These are phyloP conservation scores for Eupithecia tripunctaria DNA, from an alignment of 2,888 invertebrate species.

Conservation along the genomic window DNA sequence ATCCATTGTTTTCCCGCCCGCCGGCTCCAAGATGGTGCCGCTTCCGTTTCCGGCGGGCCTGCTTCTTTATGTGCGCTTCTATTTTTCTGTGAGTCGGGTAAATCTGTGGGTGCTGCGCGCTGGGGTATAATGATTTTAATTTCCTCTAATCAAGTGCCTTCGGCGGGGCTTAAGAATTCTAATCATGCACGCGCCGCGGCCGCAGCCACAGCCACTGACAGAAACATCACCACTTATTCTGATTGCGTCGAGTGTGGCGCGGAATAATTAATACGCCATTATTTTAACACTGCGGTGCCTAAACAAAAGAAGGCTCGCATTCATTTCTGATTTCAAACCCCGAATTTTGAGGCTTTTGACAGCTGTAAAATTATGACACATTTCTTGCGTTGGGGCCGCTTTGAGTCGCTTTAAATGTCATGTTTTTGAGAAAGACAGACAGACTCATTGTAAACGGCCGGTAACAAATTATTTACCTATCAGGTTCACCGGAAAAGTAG, in stretches of 20 bases:
- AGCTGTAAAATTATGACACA: conserved; percentile 29
- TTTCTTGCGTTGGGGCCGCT: background rate
- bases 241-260: conserved; percentile 84
- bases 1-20: conserved; percentile 89
- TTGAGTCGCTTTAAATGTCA: conserved; percentile 3
- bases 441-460: background rate
- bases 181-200: conserved; percentile 74
- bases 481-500: background rate
- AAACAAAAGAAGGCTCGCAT: conserved; percentile 74
- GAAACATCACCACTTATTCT: conserved; percentile 84
- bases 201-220: conserved; percentile 75
- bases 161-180: conserved; percentile 84
- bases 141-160: conserved; percentile 85
- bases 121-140: conserved; percentile 84
- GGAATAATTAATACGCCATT: conserved; percentile 84
- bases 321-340: conserved; percentile 72
- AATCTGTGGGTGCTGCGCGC: conserved; percentile 73
- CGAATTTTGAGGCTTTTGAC: conserved; percentile 52
- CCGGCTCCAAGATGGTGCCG: conserved; percentile 85
- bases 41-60: conserved; percentile 82
- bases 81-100: conserved; percentile 79
- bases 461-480: conserved; percentile 1
- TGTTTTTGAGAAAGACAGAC: background rate
- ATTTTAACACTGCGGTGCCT: conserved; percentile 70
- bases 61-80: conserved; percentile 83